Evolutionary conservation across 2,888 invertebrate species (phyloP).

Genomic region (Drosophila macrospina): DNA sequence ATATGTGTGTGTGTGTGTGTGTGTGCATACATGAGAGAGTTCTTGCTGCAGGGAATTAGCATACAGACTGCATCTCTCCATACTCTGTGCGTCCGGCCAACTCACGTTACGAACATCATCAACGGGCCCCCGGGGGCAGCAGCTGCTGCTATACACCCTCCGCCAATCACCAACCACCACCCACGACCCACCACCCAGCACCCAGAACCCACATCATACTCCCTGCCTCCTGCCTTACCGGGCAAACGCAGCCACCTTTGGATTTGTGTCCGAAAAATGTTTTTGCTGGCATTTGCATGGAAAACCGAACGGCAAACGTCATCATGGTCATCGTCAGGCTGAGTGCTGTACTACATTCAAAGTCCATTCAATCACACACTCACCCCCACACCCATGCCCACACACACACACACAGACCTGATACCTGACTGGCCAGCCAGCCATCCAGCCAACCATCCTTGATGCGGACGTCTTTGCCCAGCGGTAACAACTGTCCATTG

Average conservation of each 20-base stretch:
- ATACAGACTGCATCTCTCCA: slow-evolving; percentile 63
- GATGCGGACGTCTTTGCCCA: slow-evolving; percentile 71
- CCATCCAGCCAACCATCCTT: slow-evolving; percentile 33
- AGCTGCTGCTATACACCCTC: slow-evolving; percentile 47
- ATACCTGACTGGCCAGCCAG: slow-evolving; percentile 38
- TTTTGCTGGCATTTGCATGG: slow-evolving; percentile 73
- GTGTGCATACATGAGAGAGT: slow-evolving; percentile 30
- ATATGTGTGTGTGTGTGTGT: slow-evolving; percentile 5
- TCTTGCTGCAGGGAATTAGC: slow-evolving; percentile 77
- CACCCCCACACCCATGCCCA: slow-evolving; percentile 17
- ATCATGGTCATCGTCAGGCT: slow-evolving; percentile 54
- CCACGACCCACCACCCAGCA: not conserved
- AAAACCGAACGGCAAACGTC: slow-evolving; percentile 63
- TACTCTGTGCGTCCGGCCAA: slow-evolving; percentile 45
- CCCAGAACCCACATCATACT: too few relatives aligned
- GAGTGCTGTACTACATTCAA: slow-evolving; percentile 71
- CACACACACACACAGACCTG: slow-evolving; percentile 9
- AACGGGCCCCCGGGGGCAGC: slow-evolving; percentile 46
- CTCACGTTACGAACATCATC: slow-evolving; percentile 64
- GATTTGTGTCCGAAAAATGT: slow-evolving; percentile 75
- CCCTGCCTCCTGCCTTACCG: not conserved
- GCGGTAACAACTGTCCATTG: slow-evolving; percentile 77
- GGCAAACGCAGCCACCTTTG: slow-evolving; percentile 32
- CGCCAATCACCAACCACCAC: not conserved
- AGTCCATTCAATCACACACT: slow-evolving; percentile 71